Conservation (phyloP, 2,888 invertebrate species). For the Cheilosia scutellata region DNA sequence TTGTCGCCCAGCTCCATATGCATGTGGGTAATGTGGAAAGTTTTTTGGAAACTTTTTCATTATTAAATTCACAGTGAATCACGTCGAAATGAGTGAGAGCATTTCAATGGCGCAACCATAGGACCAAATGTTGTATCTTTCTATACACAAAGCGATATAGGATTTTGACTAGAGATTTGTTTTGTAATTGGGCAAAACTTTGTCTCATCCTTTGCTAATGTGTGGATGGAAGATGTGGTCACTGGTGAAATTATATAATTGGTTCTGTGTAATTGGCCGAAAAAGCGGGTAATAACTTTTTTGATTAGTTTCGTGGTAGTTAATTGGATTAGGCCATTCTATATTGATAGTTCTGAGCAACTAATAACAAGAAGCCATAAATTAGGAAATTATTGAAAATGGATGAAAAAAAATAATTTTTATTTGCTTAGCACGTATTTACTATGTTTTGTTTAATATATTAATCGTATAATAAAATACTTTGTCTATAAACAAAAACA, state of each 20-base stretch:
- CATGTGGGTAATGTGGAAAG: conserved; percentile 61
- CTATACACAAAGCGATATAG: not conserved
- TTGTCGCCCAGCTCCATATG: not conserved
- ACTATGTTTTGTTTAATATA: too few species aligned
- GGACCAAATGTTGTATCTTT: not conserved
- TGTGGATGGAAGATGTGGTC: not conserved
- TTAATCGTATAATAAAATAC: too few species aligned
- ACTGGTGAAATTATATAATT: conserved; percentile 39
- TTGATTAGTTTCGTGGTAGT: conserved; percentile 42
- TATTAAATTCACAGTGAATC: conserved; percentile 65
- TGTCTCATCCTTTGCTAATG: not conserved
- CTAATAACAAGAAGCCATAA: not conserved
- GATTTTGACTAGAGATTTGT: conserved; percentile 35
- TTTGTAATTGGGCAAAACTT: conserved; percentile 51
- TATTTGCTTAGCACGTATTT: too few species aligned
- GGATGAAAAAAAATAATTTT: too few species aligned
- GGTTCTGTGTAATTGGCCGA: conserved; percentile 38
- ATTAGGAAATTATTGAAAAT: not conserved
- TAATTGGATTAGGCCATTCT: conserved; percentile 3
- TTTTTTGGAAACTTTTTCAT: conserved; percentile 62
- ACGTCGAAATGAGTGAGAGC: conserved; percentile 25
- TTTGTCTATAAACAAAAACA: too few species aligned
- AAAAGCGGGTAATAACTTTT: conserved; percentile 54
- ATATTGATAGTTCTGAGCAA: not conserved
- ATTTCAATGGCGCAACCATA: not conserved